Base-by-base conservation (phyloP, 2,797 vertebrate species). In the Epinephelus malabaricus region DNA sequence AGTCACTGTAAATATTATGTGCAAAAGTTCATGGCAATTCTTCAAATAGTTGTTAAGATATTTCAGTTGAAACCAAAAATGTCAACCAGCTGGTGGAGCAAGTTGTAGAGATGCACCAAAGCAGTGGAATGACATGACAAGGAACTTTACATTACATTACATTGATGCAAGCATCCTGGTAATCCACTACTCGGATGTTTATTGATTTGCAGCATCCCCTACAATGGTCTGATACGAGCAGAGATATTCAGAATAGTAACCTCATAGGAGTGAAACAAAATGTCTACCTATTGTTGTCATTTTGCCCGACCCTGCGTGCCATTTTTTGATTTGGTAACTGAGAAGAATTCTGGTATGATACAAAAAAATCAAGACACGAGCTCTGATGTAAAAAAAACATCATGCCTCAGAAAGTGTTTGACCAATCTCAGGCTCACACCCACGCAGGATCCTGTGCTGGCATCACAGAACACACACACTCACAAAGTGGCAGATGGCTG, bases 401-500 rank as follows among this genome's bases (percentile, higher is more conserved):
- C 17, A 8, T 34, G 19, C 59, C 23, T 46, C 79, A 60, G n/a
- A 66, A 23, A 30, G 64, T 61, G 38, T 76, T 74, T 62, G 62
- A 69, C 79, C 73, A 69, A 70, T 64, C 19, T 54, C 72, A 71
- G 65, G 34, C 56, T 63, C 66, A 72, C 66, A 54, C 77, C 63
- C 66, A 73, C 2, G 2, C 64, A 76, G 62, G 46, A 73, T 78
- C 46, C 69, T 76, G 79, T 69, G 53, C 74, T 86, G 79, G 67
- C 78, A 84, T 84, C 43, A 74, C 30, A 49, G 10, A 40, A 54
- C 61, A 72, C 70, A 73, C 54, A 43, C 50, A 18, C 84, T 34
- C 70, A 6, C 56, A 64, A 27, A 62, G 88, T 77, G 81, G 86
- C 95, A 95, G 94, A 95, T 94, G 93, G 94, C 85, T 78, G 50